Conservation (phyloP, 2,888 invertebrate genomes). For the Catocala nupta region DNA sequence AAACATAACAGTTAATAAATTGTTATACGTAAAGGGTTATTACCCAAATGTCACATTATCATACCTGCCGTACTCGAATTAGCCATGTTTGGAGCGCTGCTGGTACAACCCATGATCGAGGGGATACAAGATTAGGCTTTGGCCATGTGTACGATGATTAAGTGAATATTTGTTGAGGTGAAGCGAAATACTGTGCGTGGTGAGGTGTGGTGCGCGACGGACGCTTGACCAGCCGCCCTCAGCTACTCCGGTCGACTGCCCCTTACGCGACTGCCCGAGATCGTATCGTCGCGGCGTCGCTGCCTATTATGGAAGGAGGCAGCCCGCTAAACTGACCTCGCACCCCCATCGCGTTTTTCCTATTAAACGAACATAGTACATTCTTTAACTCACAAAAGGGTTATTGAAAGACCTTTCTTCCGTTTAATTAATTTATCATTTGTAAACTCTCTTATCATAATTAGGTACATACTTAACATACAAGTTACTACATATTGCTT, state of each 20-base stretch:
- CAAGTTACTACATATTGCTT: slow-evolving; percentile 1
- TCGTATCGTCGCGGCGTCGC: slow-evolving; percentile 81
- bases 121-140: slow-evolving; percentile 38
- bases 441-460: slow-evolving; percentile 33
- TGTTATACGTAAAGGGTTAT: slow-evolving; percentile 36
- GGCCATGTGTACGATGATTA: slow-evolving; percentile 51
- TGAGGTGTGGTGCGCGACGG: slow-evolving; percentile 40
- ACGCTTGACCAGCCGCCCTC: slow-evolving; percentile 66
- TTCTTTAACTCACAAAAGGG: slow-evolving; percentile 78
- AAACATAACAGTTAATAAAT: slow-evolving; percentile 18
- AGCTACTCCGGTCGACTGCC: slow-evolving; percentile 72
- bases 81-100: slow-evolving; percentile 76
- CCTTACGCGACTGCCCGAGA: slow-evolving; percentile 60
- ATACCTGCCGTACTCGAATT: slow-evolving; percentile 70
- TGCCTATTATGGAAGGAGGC: slow-evolving; percentile 82
- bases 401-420: slow-evolving; percentile 63
- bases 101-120: slow-evolving; percentile 81
- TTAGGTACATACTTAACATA: background rate
- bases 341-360: slow-evolving; percentile 86
- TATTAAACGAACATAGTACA: slow-evolving; percentile 80
- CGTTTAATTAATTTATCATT: slow-evolving; percentile 51
- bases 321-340: slow-evolving; percentile 84
- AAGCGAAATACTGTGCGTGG: slow-evolving; percentile 35
- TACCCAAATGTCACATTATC: slow-evolving; percentile 51
- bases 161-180: slow-evolving; percentile 36